A percentile compares a stretch with the other conserved stretches of the same genome.
phyloP scores from a whole-genome alignment of 2,888 invertebrate species.

The Rhingia rostrata region DNA sequence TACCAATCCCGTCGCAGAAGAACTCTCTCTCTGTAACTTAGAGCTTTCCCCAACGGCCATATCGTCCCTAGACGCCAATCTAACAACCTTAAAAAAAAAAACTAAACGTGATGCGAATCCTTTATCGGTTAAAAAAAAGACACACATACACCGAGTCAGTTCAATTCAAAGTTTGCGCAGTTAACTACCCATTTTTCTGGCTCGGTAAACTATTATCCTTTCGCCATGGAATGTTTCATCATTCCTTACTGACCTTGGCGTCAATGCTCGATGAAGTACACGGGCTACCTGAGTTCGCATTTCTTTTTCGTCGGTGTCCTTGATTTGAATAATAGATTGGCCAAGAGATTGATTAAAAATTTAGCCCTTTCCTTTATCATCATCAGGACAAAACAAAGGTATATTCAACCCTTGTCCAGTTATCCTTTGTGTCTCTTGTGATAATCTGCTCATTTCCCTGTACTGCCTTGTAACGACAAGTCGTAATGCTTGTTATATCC shows the following conservation, averaged over 20 bases:
- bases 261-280: not conserved
- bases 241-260: constrained; percentile 46
- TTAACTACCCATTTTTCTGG: constrained; percentile 72
- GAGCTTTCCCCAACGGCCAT: constrained; percentile 45
- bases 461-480: constrained; percentile 30
- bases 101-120: constrained; percentile 66
- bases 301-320: constrained; percentile 22
- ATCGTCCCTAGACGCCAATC: constrained; percentile 61
- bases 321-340: constrained; percentile 71
- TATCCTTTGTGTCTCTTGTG: constrained; percentile 25
- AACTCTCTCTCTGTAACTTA: constrained; percentile 19
- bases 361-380: constrained; percentile 24
- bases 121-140: constrained; percentile 51
- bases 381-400: not conserved
- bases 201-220: constrained; percentile 69
- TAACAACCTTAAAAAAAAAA: constrained; percentile 44
- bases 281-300: not conserved
- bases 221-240: constrained; percentile 53
- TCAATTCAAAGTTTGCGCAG: constrained; percentile 60
- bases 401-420: constrained; percentile 14
- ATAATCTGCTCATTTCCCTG: constrained; percentile 2
- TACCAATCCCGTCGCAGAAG: constrained; percentile 42
- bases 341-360: constrained; percentile 63
- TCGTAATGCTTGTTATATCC: constrained; percentile 67
- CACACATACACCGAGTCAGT: constrained; percentile 9